phyloP scores from a whole-genome alignment of 2,113 vertebrate species.

The Rhinolophus ferrumequinum region DNA sequence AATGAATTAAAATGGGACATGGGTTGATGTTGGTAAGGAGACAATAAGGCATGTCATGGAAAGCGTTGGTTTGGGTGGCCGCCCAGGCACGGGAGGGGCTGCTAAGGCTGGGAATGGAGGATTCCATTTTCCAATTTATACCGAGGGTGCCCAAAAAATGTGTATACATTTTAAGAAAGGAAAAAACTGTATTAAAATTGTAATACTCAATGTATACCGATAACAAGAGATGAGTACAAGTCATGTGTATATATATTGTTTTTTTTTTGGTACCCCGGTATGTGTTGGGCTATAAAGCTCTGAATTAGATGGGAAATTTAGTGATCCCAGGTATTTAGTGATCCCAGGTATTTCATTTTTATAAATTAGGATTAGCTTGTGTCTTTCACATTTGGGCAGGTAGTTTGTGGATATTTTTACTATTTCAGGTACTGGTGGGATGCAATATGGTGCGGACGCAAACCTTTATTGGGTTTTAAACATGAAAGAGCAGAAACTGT shows the following conservation, averaged over 20 bases:
- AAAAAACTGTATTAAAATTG: too few species aligned
- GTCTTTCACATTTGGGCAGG: conserved; percentile 47
- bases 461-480: conserved; percentile 34
- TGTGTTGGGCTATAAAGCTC: not conserved
- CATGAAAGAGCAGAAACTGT: conserved; percentile 30
- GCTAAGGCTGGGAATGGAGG: not conserved
- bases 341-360: not conserved
- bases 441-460: not conserved
- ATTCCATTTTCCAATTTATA: not conserved
- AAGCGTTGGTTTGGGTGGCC: not conserved
- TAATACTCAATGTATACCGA: too few species aligned
- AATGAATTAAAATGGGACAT: not conserved
- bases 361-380: conserved; percentile 13
- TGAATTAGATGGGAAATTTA: conserved; percentile 18
- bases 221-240: too few species aligned
- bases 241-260: too few species aligned
- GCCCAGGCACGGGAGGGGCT: not conserved
- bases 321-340: not conserved
- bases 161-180: too few species aligned
- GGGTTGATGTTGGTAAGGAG: not conserved
- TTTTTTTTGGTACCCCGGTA: too few species aligned
- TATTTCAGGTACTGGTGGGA: not conserved
- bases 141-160: too few species aligned
- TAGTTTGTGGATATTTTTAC: conserved; percentile 40
- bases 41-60: not conserved